Conservation (phyloP, 2,113 vertebrate genomes). For the Oryzias celebensis region DNA sequence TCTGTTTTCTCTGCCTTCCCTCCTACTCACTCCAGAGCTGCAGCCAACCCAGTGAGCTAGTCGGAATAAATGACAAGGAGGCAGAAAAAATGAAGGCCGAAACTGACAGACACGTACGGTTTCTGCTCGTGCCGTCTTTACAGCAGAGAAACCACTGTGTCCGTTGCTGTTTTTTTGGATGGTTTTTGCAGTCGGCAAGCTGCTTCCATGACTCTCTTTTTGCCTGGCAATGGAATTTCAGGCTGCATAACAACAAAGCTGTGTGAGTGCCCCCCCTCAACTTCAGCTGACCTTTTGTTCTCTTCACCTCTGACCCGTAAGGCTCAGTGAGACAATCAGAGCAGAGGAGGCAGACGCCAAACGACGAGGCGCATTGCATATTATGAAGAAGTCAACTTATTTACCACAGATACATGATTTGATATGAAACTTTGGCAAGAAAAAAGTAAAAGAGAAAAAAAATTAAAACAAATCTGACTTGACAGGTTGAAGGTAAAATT, state of each 20-base stretch:
- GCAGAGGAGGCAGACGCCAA: constrained; percentile 20
- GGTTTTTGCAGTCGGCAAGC: neutral
- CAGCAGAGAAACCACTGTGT: neutral
- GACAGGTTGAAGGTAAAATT: constrained; percentile 13
- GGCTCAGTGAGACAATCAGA: constrained; percentile 20
- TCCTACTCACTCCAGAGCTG: constrained; percentile 43
- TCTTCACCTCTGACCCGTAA: constrained; percentile 33
- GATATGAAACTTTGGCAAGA: constrained; percentile 11
- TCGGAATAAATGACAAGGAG: constrained; percentile 39
- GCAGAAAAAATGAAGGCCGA: constrained; percentile 8
- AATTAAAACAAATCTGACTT: constrained; percentile 21
- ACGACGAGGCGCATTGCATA: constrained; percentile 40
- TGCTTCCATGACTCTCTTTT: constrained; percentile 1
- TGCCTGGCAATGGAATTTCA: constrained; percentile 31
- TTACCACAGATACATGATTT: constrained; percentile 46
- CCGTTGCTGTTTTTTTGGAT: neutral
- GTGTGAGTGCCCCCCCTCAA: neutral
- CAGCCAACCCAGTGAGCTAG: constrained; percentile 33
- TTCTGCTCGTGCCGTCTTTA: neutral
- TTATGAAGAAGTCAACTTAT: constrained; percentile 47
- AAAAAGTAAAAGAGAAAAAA: neutral
- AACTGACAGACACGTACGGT: neutral
- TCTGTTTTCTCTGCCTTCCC: constrained; percentile 55
- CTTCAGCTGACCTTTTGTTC: constrained; percentile 44
- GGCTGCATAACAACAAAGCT: constrained; percentile 41